These are phyloP conservation scores for Bungarus multicinctus DNA, from an alignment of 2,113 vertebrate genomes.

Conservation along the genomic window DNA sequence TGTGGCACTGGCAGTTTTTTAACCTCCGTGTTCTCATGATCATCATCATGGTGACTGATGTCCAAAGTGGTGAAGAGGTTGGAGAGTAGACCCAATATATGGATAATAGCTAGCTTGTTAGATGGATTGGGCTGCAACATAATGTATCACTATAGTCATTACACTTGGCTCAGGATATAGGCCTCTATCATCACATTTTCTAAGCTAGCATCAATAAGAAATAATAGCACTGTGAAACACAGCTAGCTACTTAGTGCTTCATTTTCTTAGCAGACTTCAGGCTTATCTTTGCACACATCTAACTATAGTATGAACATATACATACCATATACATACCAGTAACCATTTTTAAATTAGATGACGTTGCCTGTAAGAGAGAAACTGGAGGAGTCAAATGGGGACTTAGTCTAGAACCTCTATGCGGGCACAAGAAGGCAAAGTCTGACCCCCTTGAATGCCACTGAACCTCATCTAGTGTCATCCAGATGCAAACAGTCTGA, in stretches of 20 bases:
- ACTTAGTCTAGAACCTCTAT: background rate
- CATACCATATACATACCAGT: background rate
- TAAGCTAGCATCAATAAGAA: background rate
- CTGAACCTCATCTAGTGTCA: background rate
- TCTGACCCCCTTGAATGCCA: background rate
- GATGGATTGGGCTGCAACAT: conserved; percentile 91
- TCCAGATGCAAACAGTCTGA: background rate
- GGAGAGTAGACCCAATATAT: conserved; percentile 95
- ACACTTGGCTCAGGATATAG: background rate
- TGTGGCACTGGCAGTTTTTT: conserved; percentile 86
- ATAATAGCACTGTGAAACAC: background rate
- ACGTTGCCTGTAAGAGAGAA: background rate
- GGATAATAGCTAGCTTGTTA: conserved; percentile 97
- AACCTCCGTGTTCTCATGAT: conserved; percentile 84
- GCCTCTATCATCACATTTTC: background rate
- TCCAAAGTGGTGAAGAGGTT: conserved; percentile 97
- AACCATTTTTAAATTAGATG: background rate
- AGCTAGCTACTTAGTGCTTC: background rate
- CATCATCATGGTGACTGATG: conserved; percentile 95
- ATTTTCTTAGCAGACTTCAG: background rate
- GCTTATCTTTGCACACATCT: background rate
- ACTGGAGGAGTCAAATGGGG: background rate
- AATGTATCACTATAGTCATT: conserved; percentile 30
- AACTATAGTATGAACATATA: background rate
- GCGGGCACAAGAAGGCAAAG: background rate